phyloP scores from a whole-genome alignment of 92 coral and sea anemone species.

The Actinernus sp. region DNA sequence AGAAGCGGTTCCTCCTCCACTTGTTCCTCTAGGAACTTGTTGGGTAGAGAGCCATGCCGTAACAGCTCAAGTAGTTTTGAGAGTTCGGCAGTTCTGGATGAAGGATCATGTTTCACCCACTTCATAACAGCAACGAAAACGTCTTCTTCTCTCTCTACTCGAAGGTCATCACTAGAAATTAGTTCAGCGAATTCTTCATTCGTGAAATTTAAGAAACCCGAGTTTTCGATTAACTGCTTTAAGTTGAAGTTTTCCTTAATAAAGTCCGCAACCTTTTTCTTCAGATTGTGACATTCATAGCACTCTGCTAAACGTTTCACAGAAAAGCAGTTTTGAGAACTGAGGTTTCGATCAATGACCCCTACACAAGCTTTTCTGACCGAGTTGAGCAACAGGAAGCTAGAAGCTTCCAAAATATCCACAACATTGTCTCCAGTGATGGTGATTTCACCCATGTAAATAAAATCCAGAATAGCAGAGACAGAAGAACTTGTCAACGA shows the following conservation, averaged over 20 bases:
- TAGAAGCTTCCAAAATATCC: slow-evolving; percentile 55
- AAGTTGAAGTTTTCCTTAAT: slow-evolving; percentile 40
- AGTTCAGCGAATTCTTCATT: slow-evolving; percentile 12
- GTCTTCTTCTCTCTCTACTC: slow-evolving; percentile 59
- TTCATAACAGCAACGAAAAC: slow-evolving; percentile 56
- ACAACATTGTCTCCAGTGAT: slow-evolving; percentile 38
- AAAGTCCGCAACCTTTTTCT: slow-evolving; percentile 13
- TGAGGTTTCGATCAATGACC: slow-evolving; percentile 17
- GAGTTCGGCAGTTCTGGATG: slow-evolving; percentile 12
- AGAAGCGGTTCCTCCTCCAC: slow-evolving; percentile 38
- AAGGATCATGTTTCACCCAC: slow-evolving; percentile 54
- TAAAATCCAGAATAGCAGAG: slow-evolving; percentile 50
- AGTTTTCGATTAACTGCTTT: slow-evolving; percentile 16
- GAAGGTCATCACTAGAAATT: slow-evolving; percentile 45
- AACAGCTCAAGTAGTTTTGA: slow-evolving; percentile 29
- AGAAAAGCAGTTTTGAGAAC: slow-evolving; percentile 40
- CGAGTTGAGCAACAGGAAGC: slow-evolving; percentile 46
- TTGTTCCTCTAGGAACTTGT: slow-evolving; percentile 32
- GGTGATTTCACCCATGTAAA: slow-evolving; percentile 57
- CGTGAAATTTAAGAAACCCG: slow-evolving; percentile 41
- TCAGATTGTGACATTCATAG: slow-evolving; percentile 30
- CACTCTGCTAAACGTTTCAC: slow-evolving; percentile 38
- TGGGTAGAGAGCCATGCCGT: slow-evolving; percentile 37
- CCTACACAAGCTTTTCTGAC: slow-evolving; percentile 58
- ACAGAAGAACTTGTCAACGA: slow-evolving; percentile 29